These are phyloP conservation scores for Eucidaris tribuloides DNA, from an alignment of 35 echinoderm and acorn worm genomes.

Conservation along the genomic window DNA sequence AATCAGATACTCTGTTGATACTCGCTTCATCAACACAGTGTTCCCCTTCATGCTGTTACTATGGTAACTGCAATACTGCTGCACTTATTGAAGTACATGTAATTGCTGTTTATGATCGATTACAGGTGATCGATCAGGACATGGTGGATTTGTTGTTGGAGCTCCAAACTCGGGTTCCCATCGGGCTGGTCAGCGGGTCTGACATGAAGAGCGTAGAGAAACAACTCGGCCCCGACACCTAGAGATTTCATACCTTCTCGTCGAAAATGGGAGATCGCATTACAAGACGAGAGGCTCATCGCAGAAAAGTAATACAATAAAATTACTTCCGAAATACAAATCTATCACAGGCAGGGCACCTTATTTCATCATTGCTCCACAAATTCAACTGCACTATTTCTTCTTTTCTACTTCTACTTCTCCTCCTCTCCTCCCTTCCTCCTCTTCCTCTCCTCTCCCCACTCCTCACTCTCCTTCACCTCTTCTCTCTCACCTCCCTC, in stretches of 20 bases:
- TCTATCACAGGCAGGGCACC: too few relatives aligned
- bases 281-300: neutral
- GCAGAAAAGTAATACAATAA: neutral
- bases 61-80: too few relatives aligned
- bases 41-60: too few relatives aligned
- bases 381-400: neutral
- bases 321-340: too few relatives aligned
- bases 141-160: neutral
- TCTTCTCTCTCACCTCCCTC: too few relatives aligned
- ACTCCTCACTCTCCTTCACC: neutral
- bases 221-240: neutral
- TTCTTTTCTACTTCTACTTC: neutral
- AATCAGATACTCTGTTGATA: too few relatives aligned
- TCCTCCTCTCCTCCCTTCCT: neutral
- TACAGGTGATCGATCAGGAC: neutral
- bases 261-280: neutral
- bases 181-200: slow-evolving; percentile 7
- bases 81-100: too few relatives aligned
- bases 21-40: too few relatives aligned
- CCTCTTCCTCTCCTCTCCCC: neutral
- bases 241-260: slow-evolving; percentile 17
- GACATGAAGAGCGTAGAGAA: slow-evolving; percentile 7
- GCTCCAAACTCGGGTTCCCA: neutral
- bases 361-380: neutral
- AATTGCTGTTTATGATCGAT: too few relatives aligned